Evolutionary conservation across 1,140 invertebrate species (phyloP), one percentile per base, ranked within the genome.

Genomic region (Listronotus bonariensis): DNA sequence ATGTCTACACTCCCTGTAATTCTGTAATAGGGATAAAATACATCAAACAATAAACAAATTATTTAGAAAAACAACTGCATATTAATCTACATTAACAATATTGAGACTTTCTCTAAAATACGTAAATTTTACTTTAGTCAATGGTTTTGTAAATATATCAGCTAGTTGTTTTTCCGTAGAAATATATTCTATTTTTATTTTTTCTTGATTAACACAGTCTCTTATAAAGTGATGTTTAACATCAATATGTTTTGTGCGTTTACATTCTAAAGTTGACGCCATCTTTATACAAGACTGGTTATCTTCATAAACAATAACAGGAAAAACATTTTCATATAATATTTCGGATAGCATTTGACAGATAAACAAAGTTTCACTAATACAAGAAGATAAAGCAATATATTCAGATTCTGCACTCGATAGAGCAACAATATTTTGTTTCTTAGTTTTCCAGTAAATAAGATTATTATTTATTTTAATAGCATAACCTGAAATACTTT

Each of bases 401-500:
- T 72, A 78, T 59, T 82, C 80, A 17, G 79, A 71, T 68, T 82
- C 79, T 5, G 77, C 79, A 12, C 79, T 80, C 2, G 73, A 77
- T 7, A 74, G 46, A 26, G 74, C 57, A 31, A 74, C 68, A 40
- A 51, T 72, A 6, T 58, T 54, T 69, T 83, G 80, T 65, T 45
- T 38, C 6, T 40, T n/a, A 55, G 52, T 64, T 34, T 42, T 65
- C 40, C 49, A 53, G 15, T 31, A 18, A 38, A 54, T 74, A 68
- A 46, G 17, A 62, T 56, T 67, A 11, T 61, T 15, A 61, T 46
- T 49, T 6, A 60, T 40, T 53, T 61, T 61, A 8, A 67, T 40
- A 11, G 53, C 12, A 42, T 17, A 67, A 14, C 65, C 65, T 40
- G 43, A 40, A 32, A 67, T 56, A 53, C 58, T 67, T 45, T 52